A percentile compares a stretch with the other conserved stretches of the same genome.
These are phyloP conservation scores for Scleropages formosus DNA, from an alignment of 2,797 vertebrate species.

Conservation along the genomic window DNA sequence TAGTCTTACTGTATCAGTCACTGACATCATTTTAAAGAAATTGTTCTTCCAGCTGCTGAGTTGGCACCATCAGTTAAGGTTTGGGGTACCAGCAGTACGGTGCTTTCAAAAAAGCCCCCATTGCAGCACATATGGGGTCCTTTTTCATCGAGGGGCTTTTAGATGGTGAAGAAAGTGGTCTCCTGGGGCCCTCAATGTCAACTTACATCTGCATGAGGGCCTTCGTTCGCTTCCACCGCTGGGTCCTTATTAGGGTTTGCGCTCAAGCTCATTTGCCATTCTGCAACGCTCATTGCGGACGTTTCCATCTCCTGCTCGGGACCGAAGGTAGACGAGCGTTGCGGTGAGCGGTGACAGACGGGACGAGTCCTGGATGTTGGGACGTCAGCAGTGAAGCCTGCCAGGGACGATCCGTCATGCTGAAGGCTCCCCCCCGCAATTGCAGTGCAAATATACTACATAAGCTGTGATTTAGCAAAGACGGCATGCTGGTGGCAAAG, in stretches of 20 bases:
- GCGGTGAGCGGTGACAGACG: constrained; percentile 1
- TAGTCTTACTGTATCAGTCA: too few species aligned
- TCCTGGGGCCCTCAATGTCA: background rate
- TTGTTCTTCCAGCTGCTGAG: too few species aligned
- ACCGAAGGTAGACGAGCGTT: background rate
- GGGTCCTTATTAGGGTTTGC: constrained; percentile 6
- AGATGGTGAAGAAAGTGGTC: background rate
- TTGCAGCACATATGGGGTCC: too few species aligned
- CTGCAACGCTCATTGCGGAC: background rate
- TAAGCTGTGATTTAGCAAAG: constrained; percentile 1
- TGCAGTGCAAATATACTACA: background rate
- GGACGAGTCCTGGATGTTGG: background rate
- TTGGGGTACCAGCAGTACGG: too few species aligned
- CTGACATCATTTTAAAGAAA: too few species aligned
- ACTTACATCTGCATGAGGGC: background rate
- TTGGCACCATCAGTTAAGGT: too few species aligned
- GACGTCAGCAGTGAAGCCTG: background rate
- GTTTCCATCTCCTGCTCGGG: background rate
- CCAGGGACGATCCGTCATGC: constrained; percentile 1
- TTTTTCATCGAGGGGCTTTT: too few species aligned
- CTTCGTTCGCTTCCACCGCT: background rate
- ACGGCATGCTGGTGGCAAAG: background rate
- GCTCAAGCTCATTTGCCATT: background rate
- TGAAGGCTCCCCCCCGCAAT: background rate
- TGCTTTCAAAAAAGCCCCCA: too few species aligned